Conservation (phyloP, 2,888 invertebrate genomes). For the Elgonia sp. region DNA sequence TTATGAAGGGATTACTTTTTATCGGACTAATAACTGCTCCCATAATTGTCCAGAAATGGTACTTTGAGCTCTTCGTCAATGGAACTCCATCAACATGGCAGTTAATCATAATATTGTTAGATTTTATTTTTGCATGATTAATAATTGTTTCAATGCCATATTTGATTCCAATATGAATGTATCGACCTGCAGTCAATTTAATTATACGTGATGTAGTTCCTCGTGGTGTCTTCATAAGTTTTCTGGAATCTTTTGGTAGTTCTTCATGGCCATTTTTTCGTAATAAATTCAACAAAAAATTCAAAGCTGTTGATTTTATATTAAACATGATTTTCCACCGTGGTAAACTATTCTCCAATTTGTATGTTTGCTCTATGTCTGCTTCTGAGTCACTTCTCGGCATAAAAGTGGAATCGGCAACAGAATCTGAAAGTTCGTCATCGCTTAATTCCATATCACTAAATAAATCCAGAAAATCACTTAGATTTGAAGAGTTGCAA, state of each 20-base stretch:
- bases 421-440: conserved; percentile 10
- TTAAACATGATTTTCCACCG: neutral
- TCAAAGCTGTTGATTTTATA: neutral
- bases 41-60: neutral
- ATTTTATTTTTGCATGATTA: neutral
- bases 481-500: neutral
- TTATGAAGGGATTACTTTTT: neutral
- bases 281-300: neutral
- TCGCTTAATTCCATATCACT: conserved; percentile 9
- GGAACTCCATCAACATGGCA: neutral
- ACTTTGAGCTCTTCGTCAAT: neutral
- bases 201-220: too few relatives aligned
- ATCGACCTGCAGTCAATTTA: too few relatives aligned
- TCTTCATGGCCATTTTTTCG: conserved; percentile 4
- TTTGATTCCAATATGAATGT: neutral
- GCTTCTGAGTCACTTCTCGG: neutral
- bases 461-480: neutral
- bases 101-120: neutral
- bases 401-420: neutral
- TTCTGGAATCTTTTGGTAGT: conserved; percentile 1
- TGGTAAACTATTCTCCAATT: neutral
- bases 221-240: neutral
- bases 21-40: neutral
- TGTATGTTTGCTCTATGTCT: neutral
- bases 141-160: neutral